These are phyloP conservation scores for Forbesichthys papilliferus DNA, from an alignment of 2,113 vertebrate genomes.

Conservation along the genomic window DNA sequence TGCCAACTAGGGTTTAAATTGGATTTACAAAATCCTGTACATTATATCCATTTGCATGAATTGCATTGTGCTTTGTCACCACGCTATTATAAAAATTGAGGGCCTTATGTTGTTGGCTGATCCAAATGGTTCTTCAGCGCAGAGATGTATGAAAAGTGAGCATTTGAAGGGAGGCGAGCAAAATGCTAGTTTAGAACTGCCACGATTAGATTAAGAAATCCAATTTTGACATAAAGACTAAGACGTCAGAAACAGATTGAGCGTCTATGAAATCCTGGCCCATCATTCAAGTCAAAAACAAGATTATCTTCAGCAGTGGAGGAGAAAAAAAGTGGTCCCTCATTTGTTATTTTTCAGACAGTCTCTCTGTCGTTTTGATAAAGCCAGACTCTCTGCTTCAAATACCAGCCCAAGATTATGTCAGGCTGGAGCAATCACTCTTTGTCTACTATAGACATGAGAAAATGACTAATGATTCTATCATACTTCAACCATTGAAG, in stretches of 20 bases:
- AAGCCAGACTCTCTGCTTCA: no score
- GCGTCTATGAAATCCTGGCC: conserved; percentile 54
- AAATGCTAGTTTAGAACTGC: conserved; percentile 39
- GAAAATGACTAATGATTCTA: no score
- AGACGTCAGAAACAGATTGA: conserved; percentile 67
- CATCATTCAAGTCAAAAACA: conserved; percentile 65
- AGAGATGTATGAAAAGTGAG: conserved; percentile 6
- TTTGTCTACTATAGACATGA: no score
- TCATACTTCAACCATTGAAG: no score
- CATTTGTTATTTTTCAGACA: conserved; percentile 50
- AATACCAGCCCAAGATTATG: no score
- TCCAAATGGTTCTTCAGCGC: conserved; percentile 34
- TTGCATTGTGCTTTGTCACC: conserved; percentile 34
- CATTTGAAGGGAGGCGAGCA: conserved; percentile 7
- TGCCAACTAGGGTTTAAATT: conserved; percentile 40
- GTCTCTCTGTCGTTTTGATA: conserved; percentile 17
- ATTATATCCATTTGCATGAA: conserved; percentile 34
- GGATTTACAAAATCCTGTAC: conserved; percentile 39
- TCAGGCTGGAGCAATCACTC: no score
- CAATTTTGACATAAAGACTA: conserved; percentile 63
- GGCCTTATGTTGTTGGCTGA: conserved; percentile 32
- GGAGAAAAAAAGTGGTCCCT: conserved; percentile 28
- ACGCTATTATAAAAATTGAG: conserved; percentile 51
- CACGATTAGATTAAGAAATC: conserved; percentile 66
- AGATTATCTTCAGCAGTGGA: conserved; percentile 59